Percentiles rank a stretch among this genome's conserved stretches.
phyloP scores from a whole-genome alignment of 2,888 invertebrate species.

The Temnothorax rugatulus region DNA sequence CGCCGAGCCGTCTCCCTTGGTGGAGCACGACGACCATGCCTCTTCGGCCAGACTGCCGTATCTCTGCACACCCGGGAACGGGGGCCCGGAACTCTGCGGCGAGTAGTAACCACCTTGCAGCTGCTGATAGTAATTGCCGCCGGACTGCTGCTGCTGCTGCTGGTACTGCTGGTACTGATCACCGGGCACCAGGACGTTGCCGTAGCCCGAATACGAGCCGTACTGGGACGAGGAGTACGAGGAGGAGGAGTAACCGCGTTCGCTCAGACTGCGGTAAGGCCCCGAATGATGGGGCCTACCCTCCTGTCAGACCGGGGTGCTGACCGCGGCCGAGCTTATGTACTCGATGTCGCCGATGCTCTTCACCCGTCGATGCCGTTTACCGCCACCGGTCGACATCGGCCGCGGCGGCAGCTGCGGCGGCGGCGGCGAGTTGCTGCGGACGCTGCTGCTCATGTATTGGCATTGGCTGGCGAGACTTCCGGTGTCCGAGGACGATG shows the following conservation, averaged over 20 bases:
- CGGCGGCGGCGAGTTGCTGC: constrained; percentile 88
- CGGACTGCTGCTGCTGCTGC: constrained; percentile 12
- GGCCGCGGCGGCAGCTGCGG: constrained; percentile 85
- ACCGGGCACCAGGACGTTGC: constrained; percentile 77
- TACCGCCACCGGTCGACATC: constrained; percentile 68
- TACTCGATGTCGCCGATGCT: constrained; percentile 91
- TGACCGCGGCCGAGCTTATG: constrained; percentile 83
- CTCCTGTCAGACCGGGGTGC: constrained; percentile 85
- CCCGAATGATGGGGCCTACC: constrained; percentile 84
- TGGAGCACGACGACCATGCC: constrained; percentile 77
- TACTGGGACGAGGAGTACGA: constrained; percentile 83
- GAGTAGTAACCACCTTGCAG: constrained; percentile 84
- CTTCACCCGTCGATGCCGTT: constrained; percentile 72
- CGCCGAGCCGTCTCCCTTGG: constrained; percentile 74
- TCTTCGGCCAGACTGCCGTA: constrained; percentile 85
- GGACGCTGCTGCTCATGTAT: constrained; percentile 87
- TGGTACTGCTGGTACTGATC: constrained; percentile 79
- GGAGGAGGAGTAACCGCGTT: constrained; percentile 84
- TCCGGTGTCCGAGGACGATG: constrained; percentile 89
- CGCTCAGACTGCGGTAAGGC: constrained; percentile 85
- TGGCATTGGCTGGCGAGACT: constrained; percentile 88
- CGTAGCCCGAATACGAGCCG: constrained; percentile 84
- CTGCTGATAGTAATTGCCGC: constrained; percentile 80
- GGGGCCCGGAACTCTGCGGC: constrained; percentile 82
- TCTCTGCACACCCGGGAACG: constrained; percentile 83